Conservation (phyloP, 2,113 vertebrate species). For the Dascyllus trimaculatus region DNA sequence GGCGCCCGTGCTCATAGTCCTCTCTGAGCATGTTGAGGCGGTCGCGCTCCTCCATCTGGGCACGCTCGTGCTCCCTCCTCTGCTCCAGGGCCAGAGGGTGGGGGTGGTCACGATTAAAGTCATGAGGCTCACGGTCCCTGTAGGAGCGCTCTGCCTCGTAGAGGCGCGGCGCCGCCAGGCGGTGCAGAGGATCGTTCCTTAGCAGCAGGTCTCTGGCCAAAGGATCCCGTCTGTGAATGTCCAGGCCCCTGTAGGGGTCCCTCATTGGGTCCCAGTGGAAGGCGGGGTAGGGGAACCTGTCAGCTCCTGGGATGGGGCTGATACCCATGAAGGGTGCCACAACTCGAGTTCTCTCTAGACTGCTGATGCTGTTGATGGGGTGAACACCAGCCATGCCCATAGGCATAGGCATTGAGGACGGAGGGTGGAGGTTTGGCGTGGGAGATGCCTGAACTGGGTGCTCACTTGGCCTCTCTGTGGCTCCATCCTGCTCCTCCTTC, state of each 20-base stretch:
- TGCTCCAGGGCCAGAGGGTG: constrained; percentile 91
- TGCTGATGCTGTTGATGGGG: constrained; percentile 92
- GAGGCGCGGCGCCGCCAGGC: constrained; percentile 88
- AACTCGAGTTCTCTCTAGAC: constrained; percentile 96
- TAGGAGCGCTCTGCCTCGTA: constrained; percentile 94
- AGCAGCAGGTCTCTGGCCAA: constrained; percentile 90
- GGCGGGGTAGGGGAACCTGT: constrained; percentile 95
- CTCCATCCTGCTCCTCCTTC: constrained; percentile 93
- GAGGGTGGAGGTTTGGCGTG: constrained; percentile 87
- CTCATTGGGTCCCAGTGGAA: constrained; percentile 99
- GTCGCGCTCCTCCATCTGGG: constrained; percentile 92
- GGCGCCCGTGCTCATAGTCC: constrained; percentile 93
- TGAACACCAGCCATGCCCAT: constrained; percentile 93
- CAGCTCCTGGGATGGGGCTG: constrained; percentile 94
- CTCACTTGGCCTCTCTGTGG: constrained; percentile 83
- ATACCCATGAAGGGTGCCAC: constrained; percentile 98
- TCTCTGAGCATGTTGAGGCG: constrained; percentile 94
- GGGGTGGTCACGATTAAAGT: constrained; percentile 91
- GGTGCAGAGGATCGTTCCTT: constrained; percentile 92
- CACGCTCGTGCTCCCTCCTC: constrained; percentile 92
- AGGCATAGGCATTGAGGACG: constrained; percentile 90
- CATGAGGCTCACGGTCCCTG: constrained; percentile 94
- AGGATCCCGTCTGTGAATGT: constrained; percentile 90
- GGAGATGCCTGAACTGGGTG: constrained; percentile 84
- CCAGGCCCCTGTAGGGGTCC: constrained; percentile 94